Percentiles rank a stretch among this genome's conserved stretches.
Evolutionary conservation across 1,140 invertebrate species (phyloP).

Genomic region (Bombus sylvicola): DNA sequence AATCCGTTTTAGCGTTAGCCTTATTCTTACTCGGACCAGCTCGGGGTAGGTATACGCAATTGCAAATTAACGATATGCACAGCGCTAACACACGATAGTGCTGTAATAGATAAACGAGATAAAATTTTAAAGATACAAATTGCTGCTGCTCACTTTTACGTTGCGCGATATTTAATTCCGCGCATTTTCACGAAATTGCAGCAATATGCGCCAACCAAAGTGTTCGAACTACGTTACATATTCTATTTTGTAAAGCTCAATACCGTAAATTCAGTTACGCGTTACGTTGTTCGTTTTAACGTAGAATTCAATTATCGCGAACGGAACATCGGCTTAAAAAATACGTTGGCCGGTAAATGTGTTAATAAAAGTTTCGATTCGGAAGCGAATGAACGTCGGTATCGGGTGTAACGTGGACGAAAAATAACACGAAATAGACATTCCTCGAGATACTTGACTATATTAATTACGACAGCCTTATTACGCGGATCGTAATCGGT

Average conservation of each 20-base stretch:
- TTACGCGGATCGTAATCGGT: background rate
- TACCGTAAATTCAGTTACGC: background rate
- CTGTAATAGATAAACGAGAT: background rate
- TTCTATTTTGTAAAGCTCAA: background rate
- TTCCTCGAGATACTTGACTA: background rate
- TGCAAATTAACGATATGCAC: background rate
- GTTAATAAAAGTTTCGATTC: background rate
- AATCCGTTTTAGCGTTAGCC: no score
- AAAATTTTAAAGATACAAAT: background rate
- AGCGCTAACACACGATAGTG: background rate
- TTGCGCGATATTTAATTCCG: background rate
- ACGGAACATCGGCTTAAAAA: background rate
- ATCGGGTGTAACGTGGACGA: background rate
- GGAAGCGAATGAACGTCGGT: background rate
- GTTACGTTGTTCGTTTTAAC: background rate
- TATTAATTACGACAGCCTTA: background rate
- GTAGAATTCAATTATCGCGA: background rate
- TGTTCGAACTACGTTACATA: background rate
- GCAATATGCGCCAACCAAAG: background rate
- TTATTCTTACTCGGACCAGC: no score
- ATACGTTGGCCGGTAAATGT: background rate
- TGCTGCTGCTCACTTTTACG: no score
- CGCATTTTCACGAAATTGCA: background rate
- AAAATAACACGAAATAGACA: background rate
- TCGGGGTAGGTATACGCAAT: no score